These are phyloP conservation scores for Misgurnus anguillicaudatus DNA, from an alignment of 2,113 vertebrate species.

Conservation along the genomic window DNA sequence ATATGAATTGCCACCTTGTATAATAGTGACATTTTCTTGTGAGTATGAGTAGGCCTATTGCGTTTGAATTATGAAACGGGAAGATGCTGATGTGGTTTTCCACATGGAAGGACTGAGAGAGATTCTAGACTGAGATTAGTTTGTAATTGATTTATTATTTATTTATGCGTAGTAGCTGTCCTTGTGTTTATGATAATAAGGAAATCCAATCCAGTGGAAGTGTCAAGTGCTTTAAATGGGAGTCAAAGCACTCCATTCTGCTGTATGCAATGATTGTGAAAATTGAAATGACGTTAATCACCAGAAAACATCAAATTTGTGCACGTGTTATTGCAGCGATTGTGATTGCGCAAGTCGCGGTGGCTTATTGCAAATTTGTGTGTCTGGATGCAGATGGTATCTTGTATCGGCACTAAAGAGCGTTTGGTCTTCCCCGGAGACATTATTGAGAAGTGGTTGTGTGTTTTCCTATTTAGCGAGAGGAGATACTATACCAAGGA, in stretches of 20 bases:
- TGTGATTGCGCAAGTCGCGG: slow-evolving; percentile 10
- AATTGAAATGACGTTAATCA: neutral
- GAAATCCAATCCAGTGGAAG: neutral
- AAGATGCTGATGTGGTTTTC: neutral
- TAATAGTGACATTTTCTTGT: no score
- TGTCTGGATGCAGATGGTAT: slow-evolving; percentile 69
- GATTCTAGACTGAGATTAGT: slow-evolving; percentile 4
- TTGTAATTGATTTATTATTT: slow-evolving; percentile 5
- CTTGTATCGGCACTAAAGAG: slow-evolving; percentile 58
- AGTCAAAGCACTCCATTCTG: neutral
- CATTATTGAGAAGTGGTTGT: slow-evolving; percentile 69
- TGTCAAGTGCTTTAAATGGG: neutral
- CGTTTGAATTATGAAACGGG: slow-evolving; percentile 7
- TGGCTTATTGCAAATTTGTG: slow-evolving; percentile 40
- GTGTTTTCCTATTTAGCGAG: slow-evolving; percentile 66
- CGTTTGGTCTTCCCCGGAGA: slow-evolving; percentile 63
- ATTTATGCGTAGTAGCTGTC: slow-evolving; percentile 15
- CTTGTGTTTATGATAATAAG: slow-evolving; percentile 22
- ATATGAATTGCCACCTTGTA: no score
- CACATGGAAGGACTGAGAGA: slow-evolving; percentile 8
- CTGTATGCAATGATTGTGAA: slow-evolving; percentile 3
- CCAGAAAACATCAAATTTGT: slow-evolving; percentile 7
- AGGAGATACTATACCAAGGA: slow-evolving; percentile 71
- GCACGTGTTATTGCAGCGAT: slow-evolving; percentile 16
- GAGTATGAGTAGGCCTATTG: neutral